These are phyloP conservation scores for Drosophila littoralis DNA, from an alignment of 1,140 invertebrate species.

Conservation along the genomic window DNA sequence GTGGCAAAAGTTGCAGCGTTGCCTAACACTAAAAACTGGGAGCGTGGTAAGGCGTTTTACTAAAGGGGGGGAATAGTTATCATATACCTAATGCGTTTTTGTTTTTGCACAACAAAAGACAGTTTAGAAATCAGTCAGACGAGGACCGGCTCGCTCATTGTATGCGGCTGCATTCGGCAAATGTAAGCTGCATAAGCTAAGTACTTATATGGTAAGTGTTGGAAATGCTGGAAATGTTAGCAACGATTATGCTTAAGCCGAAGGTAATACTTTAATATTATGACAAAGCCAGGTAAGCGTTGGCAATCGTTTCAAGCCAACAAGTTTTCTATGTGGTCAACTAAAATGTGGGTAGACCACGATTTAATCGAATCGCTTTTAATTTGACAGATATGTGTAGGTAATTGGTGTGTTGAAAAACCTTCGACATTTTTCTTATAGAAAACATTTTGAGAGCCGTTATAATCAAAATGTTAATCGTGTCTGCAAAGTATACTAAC, in stretches of 20 bases:
- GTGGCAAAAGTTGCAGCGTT: slow-evolving; percentile 58
- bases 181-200: slow-evolving; percentile 30
- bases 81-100: slow-evolving; percentile 65
- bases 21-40: slow-evolving; percentile 17
- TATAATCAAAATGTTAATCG: too few species aligned
- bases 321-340: too few species aligned
- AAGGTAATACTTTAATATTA: slow-evolving; percentile 15
- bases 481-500: too few species aligned
- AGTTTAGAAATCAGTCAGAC: slow-evolving; percentile 71
- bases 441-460: too few species aligned
- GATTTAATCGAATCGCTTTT: too few species aligned
- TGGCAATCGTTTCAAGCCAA: too few species aligned
- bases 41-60: not conserved
- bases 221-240: slow-evolving; percentile 37
- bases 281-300: too few species aligned
- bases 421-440: too few species aligned
- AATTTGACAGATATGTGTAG: too few species aligned
- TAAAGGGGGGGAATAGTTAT: slow-evolving; percentile 47
- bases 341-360: too few species aligned
- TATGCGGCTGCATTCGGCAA: not conserved
- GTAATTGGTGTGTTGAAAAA: too few species aligned
- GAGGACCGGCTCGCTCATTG: slow-evolving; percentile 43
- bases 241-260: slow-evolving; percentile 47
- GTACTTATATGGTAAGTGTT: slow-evolving; percentile 37
- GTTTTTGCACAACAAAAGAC: slow-evolving; percentile 65